phyloP scores from a whole-genome alignment of 2,113 vertebrate species.

The Herpetotheres cachinnans region DNA sequence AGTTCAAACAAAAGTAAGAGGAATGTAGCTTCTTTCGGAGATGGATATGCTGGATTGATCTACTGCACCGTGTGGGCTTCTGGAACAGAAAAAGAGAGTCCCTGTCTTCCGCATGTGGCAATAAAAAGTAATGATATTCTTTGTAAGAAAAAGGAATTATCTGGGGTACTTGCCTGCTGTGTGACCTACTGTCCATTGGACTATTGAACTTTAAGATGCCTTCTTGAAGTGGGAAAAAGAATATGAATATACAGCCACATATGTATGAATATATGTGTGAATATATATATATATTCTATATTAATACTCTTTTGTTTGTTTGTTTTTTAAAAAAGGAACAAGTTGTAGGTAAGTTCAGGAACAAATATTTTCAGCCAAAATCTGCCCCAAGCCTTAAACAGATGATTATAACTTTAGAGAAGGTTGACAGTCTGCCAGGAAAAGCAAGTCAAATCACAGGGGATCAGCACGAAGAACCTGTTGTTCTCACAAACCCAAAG shows the following conservation, averaged over 20 bases:
- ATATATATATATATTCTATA: background rate
- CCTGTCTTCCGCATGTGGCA: background rate
- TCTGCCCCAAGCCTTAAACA: background rate
- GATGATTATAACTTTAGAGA: background rate
- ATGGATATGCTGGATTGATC: background rate
- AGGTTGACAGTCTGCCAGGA: constrained; percentile 30
- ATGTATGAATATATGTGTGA: background rate
- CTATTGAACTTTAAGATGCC: background rate
- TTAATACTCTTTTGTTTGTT: background rate
- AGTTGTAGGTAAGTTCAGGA: background rate
- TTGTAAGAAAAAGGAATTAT: background rate
- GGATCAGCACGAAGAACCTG: background rate
- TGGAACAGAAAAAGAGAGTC: background rate
- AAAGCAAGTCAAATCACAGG: constrained; percentile 19
- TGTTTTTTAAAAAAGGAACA: background rate
- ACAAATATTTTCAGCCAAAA: background rate
- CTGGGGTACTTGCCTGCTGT: background rate
- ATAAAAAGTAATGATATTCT: background rate
- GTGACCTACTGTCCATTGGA: background rate
- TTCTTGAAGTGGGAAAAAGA: background rate
- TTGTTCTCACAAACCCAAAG: constrained; percentile 44
- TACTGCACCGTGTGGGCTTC: background rate
- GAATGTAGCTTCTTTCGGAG: background rate
- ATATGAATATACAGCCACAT: background rate
- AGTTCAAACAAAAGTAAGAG: background rate